phyloP scores from a whole-genome alignment of 1,140 invertebrate species.

The Drosophila paulistorum region DNA sequence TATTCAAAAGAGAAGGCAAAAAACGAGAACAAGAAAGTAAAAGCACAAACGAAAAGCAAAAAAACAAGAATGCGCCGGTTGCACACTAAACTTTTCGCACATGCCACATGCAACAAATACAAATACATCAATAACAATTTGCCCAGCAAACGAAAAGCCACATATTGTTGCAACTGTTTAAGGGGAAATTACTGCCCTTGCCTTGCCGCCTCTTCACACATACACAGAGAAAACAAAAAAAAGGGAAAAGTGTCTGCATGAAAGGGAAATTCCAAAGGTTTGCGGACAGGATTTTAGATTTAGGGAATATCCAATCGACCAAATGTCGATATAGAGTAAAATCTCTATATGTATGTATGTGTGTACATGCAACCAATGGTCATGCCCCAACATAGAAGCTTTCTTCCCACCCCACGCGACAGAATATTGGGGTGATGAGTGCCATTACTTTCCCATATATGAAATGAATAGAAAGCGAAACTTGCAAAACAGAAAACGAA shows the following conservation, averaged over 20 bases:
- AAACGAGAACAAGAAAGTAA: neutral
- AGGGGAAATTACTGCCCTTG: conserved; percentile 56
- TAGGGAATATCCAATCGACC: neutral
- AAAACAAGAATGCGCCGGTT: conserved; percentile 11
- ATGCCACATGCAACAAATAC: conserved; percentile 55
- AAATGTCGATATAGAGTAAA: too few relatives aligned
- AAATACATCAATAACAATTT: conserved; percentile 40
- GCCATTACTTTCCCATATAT: neutral
- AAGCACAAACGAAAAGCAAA: neutral
- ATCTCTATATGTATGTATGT: neutral
- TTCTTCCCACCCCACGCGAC: neutral
- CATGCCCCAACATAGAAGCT: conserved; percentile 7
- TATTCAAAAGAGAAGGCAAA: neutral
- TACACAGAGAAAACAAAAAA: conserved; percentile 10
- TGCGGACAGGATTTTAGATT: neutral
- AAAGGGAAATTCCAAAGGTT: conserved; percentile 3
- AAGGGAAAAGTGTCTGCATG: conserved; percentile 3
- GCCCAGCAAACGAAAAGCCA: conserved; percentile 39
- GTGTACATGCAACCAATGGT: neutral
- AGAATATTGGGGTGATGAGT: neutral
- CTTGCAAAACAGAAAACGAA: neutral
- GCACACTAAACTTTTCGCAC: conserved; percentile 30
- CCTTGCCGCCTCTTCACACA: conserved; percentile 26
- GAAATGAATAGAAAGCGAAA: conserved; percentile 4
- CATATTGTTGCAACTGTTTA: conserved; percentile 50